phyloP scores from a whole-genome alignment of 2,888 invertebrate genomes.

The Dolichomitus sp. region DNA sequence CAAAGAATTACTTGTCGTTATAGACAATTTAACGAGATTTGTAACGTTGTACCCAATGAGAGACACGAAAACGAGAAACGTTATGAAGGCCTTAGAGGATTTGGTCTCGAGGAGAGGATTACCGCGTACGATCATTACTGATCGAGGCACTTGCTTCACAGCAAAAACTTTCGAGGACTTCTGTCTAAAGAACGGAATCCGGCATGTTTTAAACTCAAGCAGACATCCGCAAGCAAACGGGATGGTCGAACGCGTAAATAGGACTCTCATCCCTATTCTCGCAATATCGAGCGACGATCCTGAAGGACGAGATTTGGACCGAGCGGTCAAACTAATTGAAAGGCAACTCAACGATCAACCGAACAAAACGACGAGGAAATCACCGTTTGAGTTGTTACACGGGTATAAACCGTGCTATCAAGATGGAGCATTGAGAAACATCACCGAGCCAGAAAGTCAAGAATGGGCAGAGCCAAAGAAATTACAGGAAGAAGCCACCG shows the following conservation, averaged over 20 bases:
- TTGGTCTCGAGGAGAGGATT: slow-evolving; percentile 58
- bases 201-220: slow-evolving; percentile 57
- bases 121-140: slow-evolving; percentile 55
- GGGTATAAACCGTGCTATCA: slow-evolving; percentile 49
- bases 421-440: slow-evolving; percentile 4
- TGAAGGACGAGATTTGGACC: slow-evolving; percentile 33
- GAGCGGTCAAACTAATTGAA: slow-evolving; percentile 47
- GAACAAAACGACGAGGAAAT: slow-evolving; percentile 65
- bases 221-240: slow-evolving; percentile 66
- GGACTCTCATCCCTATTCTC: slow-evolving; percentile 56
- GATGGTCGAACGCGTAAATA: slow-evolving; percentile 56
- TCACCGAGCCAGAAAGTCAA: neutral
- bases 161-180: slow-evolving; percentile 32
- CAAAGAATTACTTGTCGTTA: slow-evolving; percentile 50
- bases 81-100: slow-evolving; percentile 41
- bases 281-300: slow-evolving; percentile 33
- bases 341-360: slow-evolving; percentile 60
- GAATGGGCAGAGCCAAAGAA: slow-evolving; percentile 3
- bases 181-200: slow-evolving; percentile 29
- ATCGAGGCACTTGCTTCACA: slow-evolving; percentile 64
- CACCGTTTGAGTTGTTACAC: slow-evolving; percentile 64
- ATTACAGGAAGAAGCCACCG: slow-evolving; percentile 41
- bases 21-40: slow-evolving; percentile 57
- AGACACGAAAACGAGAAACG: slow-evolving; percentile 30
- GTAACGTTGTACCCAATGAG: slow-evolving; percentile 25